phyloP scores from a whole-genome alignment of 2,113 vertebrate species.

The Charadrius vociferus region DNA sequence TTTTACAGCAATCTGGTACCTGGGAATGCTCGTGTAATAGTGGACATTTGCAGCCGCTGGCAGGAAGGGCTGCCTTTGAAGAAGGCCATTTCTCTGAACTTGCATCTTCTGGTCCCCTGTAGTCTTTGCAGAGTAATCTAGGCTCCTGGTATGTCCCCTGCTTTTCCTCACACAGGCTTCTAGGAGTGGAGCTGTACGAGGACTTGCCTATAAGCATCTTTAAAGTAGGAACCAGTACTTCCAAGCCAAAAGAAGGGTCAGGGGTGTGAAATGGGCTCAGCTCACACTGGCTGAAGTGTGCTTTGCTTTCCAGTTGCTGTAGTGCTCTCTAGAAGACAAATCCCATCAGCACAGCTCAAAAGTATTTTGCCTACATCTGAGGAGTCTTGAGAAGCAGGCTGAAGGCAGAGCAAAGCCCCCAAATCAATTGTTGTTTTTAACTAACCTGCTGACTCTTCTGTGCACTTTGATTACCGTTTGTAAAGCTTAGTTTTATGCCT shows the following conservation, averaged over 20 bases:
- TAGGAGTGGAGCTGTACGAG: background rate
- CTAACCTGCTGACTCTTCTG: background rate
- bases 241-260: fast-evolving
- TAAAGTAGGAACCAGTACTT: background rate
- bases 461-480: background rate
- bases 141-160: background rate
- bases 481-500: background rate
- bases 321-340: background rate
- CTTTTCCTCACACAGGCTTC: background rate
- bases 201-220: background rate
- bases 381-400: background rate
- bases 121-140: background rate
- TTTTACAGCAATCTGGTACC: background rate
- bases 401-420: background rate
- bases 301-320: background rate
- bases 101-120: background rate
- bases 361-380: background rate
- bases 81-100: background rate
- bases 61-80: background rate
- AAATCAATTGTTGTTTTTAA: background rate
- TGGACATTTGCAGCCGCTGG: background rate
- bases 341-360: background rate
- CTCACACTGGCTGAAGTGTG: background rate
- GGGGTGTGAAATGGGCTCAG: background rate
- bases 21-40: fast-evolving